phyloP scores from a whole-genome alignment of 1,140 invertebrate species.

The Whitmania pigra region DNA sequence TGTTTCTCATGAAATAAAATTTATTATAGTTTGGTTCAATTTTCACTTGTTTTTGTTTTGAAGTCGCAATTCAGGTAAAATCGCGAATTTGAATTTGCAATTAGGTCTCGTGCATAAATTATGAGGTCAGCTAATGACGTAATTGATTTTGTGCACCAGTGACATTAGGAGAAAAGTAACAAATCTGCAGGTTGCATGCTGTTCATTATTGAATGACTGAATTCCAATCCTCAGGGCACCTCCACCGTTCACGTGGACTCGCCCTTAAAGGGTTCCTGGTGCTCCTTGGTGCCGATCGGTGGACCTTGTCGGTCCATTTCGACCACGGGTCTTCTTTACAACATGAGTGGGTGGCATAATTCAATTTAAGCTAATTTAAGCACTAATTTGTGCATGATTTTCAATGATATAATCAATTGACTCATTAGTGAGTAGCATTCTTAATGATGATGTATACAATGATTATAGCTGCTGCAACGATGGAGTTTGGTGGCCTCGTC shows the following conservation, averaged over 20 bases:
- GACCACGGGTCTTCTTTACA: background rate
- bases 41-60: background rate
- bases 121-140: background rate
- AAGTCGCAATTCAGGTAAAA: too few species aligned
- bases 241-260: background rate
- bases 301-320: background rate
- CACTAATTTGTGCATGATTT: background rate
- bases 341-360: background rate
- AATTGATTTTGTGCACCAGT: background rate
- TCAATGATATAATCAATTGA: background rate
- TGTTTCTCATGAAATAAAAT: background rate
- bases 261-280: background rate
- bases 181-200: background rate
- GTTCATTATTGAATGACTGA: background rate
- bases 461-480: background rate
- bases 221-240: background rate
- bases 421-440: background rate
- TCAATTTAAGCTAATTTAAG: background rate
- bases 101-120: background rate
- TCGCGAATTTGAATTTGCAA: background rate
- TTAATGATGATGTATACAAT: too few species aligned
- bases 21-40: background rate
- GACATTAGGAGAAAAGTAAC: background rate
- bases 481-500: background rate
- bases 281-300: slow-evolving; percentile 6